A percentile compares a stretch with the other conserved stretches of the same genome.
Conservation (phyloP, 2,888 invertebrate genomes). For the Periphyllus acericola region DNA sequence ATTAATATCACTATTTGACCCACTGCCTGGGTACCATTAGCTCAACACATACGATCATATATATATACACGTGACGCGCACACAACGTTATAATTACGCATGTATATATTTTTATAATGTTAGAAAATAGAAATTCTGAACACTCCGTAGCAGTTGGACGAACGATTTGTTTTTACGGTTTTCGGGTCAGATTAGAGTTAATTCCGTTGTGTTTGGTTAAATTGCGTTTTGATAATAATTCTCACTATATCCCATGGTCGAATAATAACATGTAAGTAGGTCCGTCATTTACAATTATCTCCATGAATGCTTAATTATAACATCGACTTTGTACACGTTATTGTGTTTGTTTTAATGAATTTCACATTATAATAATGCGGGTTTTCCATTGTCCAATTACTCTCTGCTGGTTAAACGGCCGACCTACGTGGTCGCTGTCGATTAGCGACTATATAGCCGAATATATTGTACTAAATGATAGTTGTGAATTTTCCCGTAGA, state of each 20-base stretch:
- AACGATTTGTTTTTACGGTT: background rate
- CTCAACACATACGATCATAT: no score
- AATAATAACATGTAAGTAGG: background rate
- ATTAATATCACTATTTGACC: no score
- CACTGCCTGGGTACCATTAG: no score
- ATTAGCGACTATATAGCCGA: background rate
- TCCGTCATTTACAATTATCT: background rate
- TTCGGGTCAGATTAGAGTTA: background rate
- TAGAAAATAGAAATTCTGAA: background rate
- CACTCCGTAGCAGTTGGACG: background rate
- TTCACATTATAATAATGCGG: conserved; percentile 19
- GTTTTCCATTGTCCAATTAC: conserved; percentile 11
- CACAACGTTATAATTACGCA: no score
- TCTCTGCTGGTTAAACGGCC: background rate
- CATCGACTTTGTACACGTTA: background rate
- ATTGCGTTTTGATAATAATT: background rate
- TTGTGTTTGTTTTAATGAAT: conserved; percentile 14
- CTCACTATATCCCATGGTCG: background rate
- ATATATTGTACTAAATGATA: background rate
- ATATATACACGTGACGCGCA: no score
- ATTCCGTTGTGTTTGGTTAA: background rate
- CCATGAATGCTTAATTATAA: background rate
- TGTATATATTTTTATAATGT: background rate
- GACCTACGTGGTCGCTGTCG: conserved; percentile 4
- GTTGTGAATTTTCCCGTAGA: conserved; percentile 11